These are phyloP conservation scores for Etheostoma cragini DNA, from an alignment of 2,113 vertebrate species.

Conservation along the genomic window DNA sequence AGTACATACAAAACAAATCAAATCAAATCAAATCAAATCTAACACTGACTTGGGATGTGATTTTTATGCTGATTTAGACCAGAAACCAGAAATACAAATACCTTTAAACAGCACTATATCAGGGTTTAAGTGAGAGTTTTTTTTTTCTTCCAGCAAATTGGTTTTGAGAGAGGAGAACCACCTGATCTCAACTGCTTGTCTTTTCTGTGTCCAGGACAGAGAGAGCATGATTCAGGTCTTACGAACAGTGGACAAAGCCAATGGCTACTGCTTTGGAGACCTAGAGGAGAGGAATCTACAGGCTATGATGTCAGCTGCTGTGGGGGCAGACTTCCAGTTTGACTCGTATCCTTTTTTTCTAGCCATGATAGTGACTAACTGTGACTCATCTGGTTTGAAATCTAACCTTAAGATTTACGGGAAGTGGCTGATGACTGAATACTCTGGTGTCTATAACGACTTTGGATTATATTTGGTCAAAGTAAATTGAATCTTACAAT, in stretches of 20 bases:
- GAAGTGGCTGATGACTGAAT: slow-evolving; percentile 14
- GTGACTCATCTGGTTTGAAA: slow-evolving; percentile 67
- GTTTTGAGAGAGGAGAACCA: slow-evolving; percentile 15
- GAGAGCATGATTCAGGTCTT: slow-evolving; percentile 91
- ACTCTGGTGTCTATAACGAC: not conserved
- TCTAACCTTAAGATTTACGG: slow-evolving; percentile 29
- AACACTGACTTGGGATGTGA: not conserved
- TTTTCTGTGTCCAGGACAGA: slow-evolving; percentile 87
- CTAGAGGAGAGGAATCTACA: slow-evolving; percentile 91
- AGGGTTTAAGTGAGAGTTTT: slow-evolving; percentile 1
- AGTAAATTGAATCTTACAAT: not conserved
- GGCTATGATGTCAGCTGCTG: slow-evolving; percentile 93
- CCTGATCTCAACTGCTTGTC: slow-evolving; percentile 16
- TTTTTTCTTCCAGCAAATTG: not conserved
- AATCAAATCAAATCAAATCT: not conserved
- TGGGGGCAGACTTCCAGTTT: slow-evolving; percentile 97
- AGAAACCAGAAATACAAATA: not conserved
- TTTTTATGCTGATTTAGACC: too few relatives aligned
- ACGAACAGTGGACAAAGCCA: slow-evolving; percentile 95
- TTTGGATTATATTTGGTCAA: not conserved
- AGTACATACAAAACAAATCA: not conserved
- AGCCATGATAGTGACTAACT: slow-evolving; percentile 62
- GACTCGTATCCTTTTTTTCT: slow-evolving; percentile 91
- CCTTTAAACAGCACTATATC: not conserved
- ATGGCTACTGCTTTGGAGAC: slow-evolving; percentile 94